Evolutionary conservation across 1,140 invertebrate species (phyloP), one percentile per base, ranked within the genome.

Genomic region (Zophobas atratus): DNA sequence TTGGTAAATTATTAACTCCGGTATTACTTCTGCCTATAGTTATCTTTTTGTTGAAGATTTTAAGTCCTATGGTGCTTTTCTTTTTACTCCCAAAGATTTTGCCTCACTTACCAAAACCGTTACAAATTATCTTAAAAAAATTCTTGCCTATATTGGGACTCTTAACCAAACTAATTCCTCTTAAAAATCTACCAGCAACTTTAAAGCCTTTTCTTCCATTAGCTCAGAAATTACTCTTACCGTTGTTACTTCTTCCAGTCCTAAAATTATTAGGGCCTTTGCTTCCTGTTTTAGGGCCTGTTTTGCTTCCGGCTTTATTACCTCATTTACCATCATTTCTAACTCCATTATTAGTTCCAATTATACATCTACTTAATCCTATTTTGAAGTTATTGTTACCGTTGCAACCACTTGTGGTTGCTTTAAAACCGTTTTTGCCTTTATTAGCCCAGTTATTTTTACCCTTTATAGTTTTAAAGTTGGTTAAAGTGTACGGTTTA

Each of bases 241-340:
- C 53, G 1, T 34, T 55, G 0, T 20, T 20, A 20, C 20, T 20
- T 20, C 20, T 20, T 20, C 20, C 20, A 20, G 20, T 20, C 20
- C 20, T 20, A 20, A 20, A 20, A 55, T 55, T 55, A 55, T 55
- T 55, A 55, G 53, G 53, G 1, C 53, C 53, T 1, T 4, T 55
- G 4, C 20, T 55, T 4, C 53, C 53, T 2, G 35, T 55, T 55
- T 1, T 55, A 35, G 2, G 33, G 3, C 1, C 35, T 2, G 6
- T 55, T 33, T 55, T 55, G 6, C 35, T 60, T 38, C 56, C 56
- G 6, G 6, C 34, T 35, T n/a, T 60, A 8, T 8, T 60, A 36
- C 56, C 56, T 1, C 56, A 60, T 60, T 60, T 60, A 6, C 56
- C 56, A 38, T 36, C 56, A 0, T n/a, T 39, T 8, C 3, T 60